Percentiles rank a stretch among this genome's conserved stretches.
Conservation (phyloP, 2,113 vertebrate genomes). For the Perca schrenkii region DNA sequence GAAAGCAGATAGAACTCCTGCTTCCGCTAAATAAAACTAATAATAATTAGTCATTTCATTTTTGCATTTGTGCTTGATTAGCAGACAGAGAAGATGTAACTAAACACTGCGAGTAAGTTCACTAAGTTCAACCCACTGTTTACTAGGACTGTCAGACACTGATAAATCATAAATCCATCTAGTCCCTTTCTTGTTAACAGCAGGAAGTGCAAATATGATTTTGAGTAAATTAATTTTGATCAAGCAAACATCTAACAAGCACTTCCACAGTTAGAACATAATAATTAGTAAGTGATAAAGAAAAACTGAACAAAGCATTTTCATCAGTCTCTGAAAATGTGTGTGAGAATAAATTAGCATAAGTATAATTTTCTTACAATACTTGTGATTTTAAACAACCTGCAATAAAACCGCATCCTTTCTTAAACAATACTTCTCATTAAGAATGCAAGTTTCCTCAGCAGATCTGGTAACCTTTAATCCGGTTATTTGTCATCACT, state of each 20-base stretch:
- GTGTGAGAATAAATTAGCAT: constrained; percentile 7
- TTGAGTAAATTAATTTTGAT: constrained; percentile 21
- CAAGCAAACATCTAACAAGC: constrained; percentile 3
- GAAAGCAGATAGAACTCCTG: not conserved
- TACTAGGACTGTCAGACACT: constrained; percentile 4
- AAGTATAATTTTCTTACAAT: not conserved
- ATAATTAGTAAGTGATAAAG: not conserved
- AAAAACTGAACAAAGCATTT: not conserved
- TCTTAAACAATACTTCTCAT: not conserved
- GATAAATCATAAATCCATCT: not conserved
- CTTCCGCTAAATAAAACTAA: not conserved
- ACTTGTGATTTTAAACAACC: not conserved
- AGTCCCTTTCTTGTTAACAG: not conserved
- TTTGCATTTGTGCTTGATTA: not conserved
- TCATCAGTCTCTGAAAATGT: not conserved
- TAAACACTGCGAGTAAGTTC: not conserved
- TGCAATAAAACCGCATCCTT: not conserved
- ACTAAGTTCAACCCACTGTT: not conserved
- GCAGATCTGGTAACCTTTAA: not conserved
- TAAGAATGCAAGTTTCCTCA: not conserved
- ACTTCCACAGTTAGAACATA: not conserved
- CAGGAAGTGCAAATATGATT: constrained; percentile 17
- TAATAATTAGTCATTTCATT: not conserved
- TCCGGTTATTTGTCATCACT: constrained; percentile 4
- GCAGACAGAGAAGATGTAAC: not conserved